Percentiles rank a stretch among this genome's conserved stretches.
These are phyloP conservation scores for Saccostrea cuccullata DNA, from an alignment of 1,140 invertebrate genomes.

Conservation along the genomic window DNA sequence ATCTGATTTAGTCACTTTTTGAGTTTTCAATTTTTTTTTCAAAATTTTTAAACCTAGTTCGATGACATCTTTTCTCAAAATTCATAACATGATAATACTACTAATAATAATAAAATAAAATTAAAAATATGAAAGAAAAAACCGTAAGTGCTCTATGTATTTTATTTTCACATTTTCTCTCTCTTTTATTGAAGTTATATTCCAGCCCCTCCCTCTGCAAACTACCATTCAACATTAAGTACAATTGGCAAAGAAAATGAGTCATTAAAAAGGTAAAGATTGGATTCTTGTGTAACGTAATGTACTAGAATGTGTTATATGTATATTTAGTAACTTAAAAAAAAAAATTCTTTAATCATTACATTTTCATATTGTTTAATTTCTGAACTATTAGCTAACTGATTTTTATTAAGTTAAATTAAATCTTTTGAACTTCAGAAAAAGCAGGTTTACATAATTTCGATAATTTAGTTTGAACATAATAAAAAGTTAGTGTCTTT, in stretches of 20 bases:
- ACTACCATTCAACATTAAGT: neutral
- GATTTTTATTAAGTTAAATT: slow-evolving; percentile 32
- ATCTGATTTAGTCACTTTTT: too few species aligned
- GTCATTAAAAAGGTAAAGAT: too few species aligned
- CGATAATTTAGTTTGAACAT: slow-evolving; percentile 37
- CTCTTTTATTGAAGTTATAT: slow-evolving; percentile 12
- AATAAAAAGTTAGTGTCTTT: slow-evolving; percentile 10
- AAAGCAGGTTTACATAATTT: neutral
- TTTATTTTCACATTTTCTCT: neutral
- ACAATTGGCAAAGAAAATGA: slow-evolving; percentile 5
- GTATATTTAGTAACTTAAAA: too few species aligned
- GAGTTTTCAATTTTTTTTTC: too few species aligned
- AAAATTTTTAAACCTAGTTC: too few species aligned
- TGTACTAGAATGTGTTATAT: too few species aligned
- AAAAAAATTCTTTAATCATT: neutral
- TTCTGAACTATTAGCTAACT: neutral
- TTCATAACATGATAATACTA: too few species aligned
- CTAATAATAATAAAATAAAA: neutral
- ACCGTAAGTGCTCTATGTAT: neutral
- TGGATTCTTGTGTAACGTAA: too few species aligned
- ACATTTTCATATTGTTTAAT: slow-evolving; percentile 5
- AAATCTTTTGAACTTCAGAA: slow-evolving; percentile 11
- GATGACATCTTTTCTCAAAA: too few species aligned
- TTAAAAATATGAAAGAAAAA: neutral
- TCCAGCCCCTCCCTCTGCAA: neutral